Evolutionary conservation across 35 echinoderm and acorn worm species (phyloP), one percentile per base, ranked within the genome.

Genomic region (Stichopus chloronotus): DNA sequence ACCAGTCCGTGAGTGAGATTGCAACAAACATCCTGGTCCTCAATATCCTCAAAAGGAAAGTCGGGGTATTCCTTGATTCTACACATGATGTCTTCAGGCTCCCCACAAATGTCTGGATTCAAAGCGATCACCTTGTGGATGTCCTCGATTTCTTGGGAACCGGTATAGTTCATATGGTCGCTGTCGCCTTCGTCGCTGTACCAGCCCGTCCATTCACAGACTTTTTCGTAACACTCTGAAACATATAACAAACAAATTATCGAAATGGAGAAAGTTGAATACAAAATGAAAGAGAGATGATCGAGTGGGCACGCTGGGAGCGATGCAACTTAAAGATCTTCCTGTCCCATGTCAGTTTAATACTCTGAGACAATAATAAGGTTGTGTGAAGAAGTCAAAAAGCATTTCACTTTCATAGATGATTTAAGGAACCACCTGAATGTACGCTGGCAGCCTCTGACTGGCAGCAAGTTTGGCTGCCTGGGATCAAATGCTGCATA

Each of bases 71-170:
- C 87, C 60, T 30, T 65, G 9, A 89, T 89, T 54, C 90, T 77
- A 20, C 90, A 91, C 65, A 56, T 53, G 53, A 91, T 91, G 22
- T 79, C 90, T 6, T 59, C 59, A 11, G 90, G 52, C 7, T 91
- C 7, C 19, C 90, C 90, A 79, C 90, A 91, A 25, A 91, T 79
- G 19, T 91, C 90, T 11, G 90, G 90, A 54, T 91, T 91, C 52
- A 91, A 10, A 25, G n/a, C 90, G n/a, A 91, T 78, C 56, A 78
- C 90, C 10, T 79, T 71, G 19, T 78, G 63, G 25, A 78, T 79
- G 16, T 79, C 72, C 19, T 91, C 76, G 16, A 30, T 72, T 72
- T 89, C 87, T 25, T 55, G 8, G 7, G 59, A 52, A 61, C 58
- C 30, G 30, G 90, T 79, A 54, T 53, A 59, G 74, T 91, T 91